Evolutionary conservation across 2,113 vertebrate species (phyloP).

Genomic region (Passer montanus): DNA sequence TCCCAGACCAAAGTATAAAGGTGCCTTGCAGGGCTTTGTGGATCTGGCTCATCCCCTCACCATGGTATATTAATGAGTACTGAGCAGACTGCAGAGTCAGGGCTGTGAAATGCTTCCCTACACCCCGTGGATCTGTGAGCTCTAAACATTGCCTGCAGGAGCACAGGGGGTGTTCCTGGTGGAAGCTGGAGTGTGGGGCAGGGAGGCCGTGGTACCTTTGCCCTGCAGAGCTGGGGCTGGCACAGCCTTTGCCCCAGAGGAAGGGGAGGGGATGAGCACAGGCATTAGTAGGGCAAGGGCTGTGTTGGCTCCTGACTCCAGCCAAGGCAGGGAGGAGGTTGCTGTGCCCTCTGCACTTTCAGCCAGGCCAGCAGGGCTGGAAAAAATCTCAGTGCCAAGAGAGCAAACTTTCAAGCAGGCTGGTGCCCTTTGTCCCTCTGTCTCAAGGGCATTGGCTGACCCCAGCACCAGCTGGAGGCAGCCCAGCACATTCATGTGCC

Average conservation of each 20-base stretch:
- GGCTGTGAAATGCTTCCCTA: neutral
- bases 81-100: neutral
- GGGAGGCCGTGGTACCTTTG: neutral
- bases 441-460: neutral
- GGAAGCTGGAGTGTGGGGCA: neutral
- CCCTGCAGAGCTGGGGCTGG: neutral
- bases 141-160: neutral
- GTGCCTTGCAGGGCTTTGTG: neutral
- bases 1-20: neutral
- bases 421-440: slow-evolving; percentile 45
- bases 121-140: neutral
- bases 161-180: neutral
- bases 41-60: neutral
- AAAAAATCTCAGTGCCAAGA: neutral
- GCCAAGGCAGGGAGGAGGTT: neutral
- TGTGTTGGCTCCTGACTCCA: neutral
- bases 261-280: neutral
- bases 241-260: neutral
- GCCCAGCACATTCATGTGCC: neutral
- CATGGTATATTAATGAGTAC: accelerated
- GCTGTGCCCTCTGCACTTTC: neutral
- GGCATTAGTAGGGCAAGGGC: neutral
- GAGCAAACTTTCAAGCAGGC: neutral
- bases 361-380: neutral
- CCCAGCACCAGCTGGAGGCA: neutral